Evolutionary conservation across 2,888 invertebrate species (phyloP).

Genomic region (Temnothorax unifasciatus): DNA sequence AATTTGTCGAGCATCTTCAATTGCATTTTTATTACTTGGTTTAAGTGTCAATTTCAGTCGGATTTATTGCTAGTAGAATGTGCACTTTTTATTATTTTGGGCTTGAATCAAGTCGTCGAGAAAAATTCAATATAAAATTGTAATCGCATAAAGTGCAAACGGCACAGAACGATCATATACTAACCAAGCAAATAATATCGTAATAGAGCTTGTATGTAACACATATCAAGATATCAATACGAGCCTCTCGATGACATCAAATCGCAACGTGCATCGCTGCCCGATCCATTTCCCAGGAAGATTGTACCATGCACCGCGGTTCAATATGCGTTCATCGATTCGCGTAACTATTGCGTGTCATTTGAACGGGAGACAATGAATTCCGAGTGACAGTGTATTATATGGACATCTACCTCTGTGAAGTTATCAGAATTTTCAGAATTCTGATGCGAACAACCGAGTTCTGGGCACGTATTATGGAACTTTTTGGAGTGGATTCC

Average conservation of each 20-base stretch:
- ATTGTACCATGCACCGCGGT: not conserved
- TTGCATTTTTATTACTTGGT: not conserved
- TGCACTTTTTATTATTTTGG: not conserved
- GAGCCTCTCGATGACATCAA: constrained; percentile 31
- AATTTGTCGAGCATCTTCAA: not conserved
- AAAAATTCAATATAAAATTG: constrained; percentile 16
- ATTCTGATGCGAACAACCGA: not conserved
- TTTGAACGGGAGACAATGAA: constrained; percentile 25
- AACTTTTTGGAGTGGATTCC: too few relatives aligned
- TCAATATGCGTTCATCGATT: constrained; percentile 32
- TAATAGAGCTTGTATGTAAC: constrained; percentile 10
- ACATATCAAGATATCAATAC: constrained; percentile 23
- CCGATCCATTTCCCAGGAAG: constrained; percentile 37
- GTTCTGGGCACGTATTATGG: not conserved
- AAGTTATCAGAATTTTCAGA: constrained; percentile 1
- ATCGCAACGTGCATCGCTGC: constrained; percentile 12
- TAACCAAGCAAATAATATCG: constrained; percentile 16
- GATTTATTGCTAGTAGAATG: not conserved
- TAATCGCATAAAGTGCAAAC: constrained; percentile 2
- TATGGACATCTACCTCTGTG: constrained; percentile 14
- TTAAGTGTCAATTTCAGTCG: not conserved
- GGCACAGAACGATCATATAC: not conserved
- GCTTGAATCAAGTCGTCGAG: not conserved
- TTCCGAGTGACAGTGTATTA: constrained; percentile 7
- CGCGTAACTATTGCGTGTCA: constrained; percentile 22